These are phyloP conservation scores for Sebastes oblongus DNA, from an alignment of 2,797 vertebrate genomes.

Conservation along the genomic window DNA sequence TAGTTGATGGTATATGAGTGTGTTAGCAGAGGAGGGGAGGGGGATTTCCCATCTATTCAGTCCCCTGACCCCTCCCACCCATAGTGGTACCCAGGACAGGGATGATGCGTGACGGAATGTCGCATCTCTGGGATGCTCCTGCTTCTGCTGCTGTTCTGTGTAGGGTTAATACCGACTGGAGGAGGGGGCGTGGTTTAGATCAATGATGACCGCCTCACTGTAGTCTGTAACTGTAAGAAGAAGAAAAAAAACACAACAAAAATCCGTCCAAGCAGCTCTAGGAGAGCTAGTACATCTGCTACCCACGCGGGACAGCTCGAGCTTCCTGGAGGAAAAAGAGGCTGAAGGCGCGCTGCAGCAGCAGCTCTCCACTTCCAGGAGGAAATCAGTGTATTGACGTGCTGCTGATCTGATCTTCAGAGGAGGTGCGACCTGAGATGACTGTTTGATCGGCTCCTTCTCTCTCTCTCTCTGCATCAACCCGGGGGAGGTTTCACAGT, in stretches of 20 bases:
- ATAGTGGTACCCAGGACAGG: slow-evolving; percentile 33
- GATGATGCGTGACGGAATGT: slow-evolving; percentile 65
- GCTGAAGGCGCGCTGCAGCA: slow-evolving; percentile 16
- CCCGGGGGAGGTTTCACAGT: not conserved
- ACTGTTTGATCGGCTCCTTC: slow-evolving; percentile 9
- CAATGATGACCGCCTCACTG: slow-evolving; percentile 62
- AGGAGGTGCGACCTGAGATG: slow-evolving; percentile 60
- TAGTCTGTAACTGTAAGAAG: slow-evolving; percentile 50
- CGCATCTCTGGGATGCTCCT: slow-evolving; percentile 37
- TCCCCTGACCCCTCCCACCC: not conserved
- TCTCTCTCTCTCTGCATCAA: not conserved
- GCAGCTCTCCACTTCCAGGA: slow-evolving; percentile 15
- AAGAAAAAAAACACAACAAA: slow-evolving; percentile 19
- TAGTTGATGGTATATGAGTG: not conserved
- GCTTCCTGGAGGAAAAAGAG: not conserved
- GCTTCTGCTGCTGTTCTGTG: slow-evolving; percentile 38
- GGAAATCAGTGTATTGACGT: slow-evolving; percentile 10
- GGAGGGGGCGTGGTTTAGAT: slow-evolving; percentile 67
- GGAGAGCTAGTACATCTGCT: not conserved
- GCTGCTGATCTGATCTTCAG: slow-evolving; percentile 12
- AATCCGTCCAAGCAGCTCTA: slow-evolving; percentile 7
- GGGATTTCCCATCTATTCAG: not conserved
- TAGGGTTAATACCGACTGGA: slow-evolving; percentile 71
- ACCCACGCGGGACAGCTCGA: slow-evolving; percentile 15
- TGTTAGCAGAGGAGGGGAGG: not conserved